These are phyloP conservation scores for Barypeithes pellucidus DNA, from an alignment of 2,888 invertebrate species.

Conservation along the genomic window DNA sequence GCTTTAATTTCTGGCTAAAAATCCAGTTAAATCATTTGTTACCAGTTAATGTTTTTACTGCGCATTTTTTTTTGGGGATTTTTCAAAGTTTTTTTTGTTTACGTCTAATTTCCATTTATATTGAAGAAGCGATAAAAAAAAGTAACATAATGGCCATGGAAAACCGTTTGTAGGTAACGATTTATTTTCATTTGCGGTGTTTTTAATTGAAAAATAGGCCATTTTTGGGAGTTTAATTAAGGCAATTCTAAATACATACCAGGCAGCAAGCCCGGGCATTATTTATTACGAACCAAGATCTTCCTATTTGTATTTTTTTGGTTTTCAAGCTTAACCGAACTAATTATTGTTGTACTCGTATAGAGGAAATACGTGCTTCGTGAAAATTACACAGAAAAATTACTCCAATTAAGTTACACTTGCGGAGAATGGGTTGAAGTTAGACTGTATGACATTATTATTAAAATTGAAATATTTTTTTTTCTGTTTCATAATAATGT, in stretches of 20 bases:
- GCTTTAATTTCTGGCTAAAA: not conserved
- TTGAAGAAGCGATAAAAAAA: constrained; percentile 38
- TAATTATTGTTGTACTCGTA: too few relatives aligned
- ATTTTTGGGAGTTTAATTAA: constrained; percentile 8
- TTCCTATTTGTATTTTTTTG: not conserved
- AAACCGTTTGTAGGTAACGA: constrained; percentile 32
- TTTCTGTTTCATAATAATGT: too few relatives aligned
- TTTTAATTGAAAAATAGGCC: constrained; percentile 38
- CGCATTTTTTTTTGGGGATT: not conserved
- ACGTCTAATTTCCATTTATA: constrained; percentile 41
- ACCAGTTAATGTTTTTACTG: not conserved
- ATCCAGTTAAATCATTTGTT: constrained; percentile 6
- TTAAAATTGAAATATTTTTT: too few relatives aligned
- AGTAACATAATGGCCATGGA: constrained; percentile 20
- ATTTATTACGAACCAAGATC: not conserved
- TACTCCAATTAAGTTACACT: too few relatives aligned
- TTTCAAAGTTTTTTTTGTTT: constrained; percentile 3
- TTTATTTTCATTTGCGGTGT: constrained; percentile 33
- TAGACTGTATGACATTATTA: too few relatives aligned
- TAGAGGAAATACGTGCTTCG: too few relatives aligned
- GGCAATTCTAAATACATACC: not conserved
- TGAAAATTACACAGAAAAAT: too few relatives aligned
- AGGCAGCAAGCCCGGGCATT: not conserved
- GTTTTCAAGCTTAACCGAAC: too few relatives aligned
- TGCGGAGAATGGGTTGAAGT: too few relatives aligned